A percentile compares a stretch with the other conserved stretches of the same genome.
Conservation (phyloP, 1,140 invertebrate species). For the Phymorhynchus buccinoides region DNA sequence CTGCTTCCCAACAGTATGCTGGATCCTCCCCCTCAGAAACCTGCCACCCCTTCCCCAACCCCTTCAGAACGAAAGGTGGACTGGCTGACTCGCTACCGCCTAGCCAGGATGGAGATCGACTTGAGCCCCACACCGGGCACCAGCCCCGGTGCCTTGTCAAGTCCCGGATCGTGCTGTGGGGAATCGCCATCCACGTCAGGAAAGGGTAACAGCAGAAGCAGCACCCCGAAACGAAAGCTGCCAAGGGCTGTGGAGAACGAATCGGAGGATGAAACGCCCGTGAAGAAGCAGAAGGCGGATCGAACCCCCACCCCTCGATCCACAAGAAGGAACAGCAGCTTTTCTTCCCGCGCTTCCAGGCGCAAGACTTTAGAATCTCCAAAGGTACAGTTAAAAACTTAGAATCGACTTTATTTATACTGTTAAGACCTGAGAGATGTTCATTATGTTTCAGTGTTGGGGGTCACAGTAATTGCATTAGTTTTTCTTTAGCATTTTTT, state of each 20-base stretch:
- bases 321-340: not conserved
- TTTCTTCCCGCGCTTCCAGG: not conserved
- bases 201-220: not conserved
- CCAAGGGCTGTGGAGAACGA: not conserved
- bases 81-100: conserved; percentile 27
- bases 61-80: not conserved
- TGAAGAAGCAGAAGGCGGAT: not conserved
- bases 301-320: not conserved
- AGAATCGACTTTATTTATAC: no score
- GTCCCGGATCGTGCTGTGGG: no score
- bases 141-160: not conserved
- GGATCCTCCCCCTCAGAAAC: not conserved
- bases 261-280: not conserved
- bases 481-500: no score
- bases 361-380: not conserved
- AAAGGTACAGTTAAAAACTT: not conserved
- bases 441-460: not conserved
- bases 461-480: no score
- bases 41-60: not conserved
- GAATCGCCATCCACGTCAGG: not conserved
- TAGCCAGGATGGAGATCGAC: not conserved
- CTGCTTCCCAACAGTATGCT: conserved; percentile 21
- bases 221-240: not conserved
- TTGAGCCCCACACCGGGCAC: not conserved
- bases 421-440: not conserved